Evolutionary conservation across 2,888 invertebrate genomes (phyloP), one percentile per base, ranked within the genome.

Genomic region (Callinectes sapidus): DNA sequence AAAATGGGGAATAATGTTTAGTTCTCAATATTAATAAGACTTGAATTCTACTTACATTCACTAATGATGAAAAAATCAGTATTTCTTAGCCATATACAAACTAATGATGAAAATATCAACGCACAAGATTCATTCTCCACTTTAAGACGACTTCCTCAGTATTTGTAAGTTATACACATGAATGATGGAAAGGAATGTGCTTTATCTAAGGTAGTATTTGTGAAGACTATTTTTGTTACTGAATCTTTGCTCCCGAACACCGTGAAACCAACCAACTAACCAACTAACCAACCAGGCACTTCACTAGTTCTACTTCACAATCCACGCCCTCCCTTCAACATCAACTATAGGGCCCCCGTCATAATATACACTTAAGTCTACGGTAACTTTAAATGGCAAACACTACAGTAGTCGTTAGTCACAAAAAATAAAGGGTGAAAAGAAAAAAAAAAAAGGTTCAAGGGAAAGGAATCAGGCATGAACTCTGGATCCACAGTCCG

Each of bases 221-320:
- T 71, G 71, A 71, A 28, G 71, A 71, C 71, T 23, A 71, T 71
- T 71, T 71, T 71, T 71, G 71, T 71, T 71, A 71, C 71, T 71
- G 71, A 23, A 28, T n/a, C 6, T 28, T 71, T 5, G 71, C n/a
- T 28, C 71, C n/a, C 28, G 10, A 71, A 13, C n/a, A n/a, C n/a
- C n/a, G 71, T 28, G n/a, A 6, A 61, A 61, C 61, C 8, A 71
- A 28, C 28, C 23, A n/a, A 23, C 66, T n/a, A 61, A 61, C 61
- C 8, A 71, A 28, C 28, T 8, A n/a, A 23, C 66, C 66, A 71
- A 8, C n/a, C 28, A 71, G 28, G 28, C 28, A 28, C n/a, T n/a
- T 71, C 55, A 55, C 55, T 55, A 14, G 18, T n/a, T n/a, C n/a
- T 18, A 18, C 18, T 61, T 61, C 61, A 61, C 61, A 61, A 5